Evolutionary conservation across 2,113 vertebrate species (phyloP).

Genomic region (Pseudorasbora parva): DNA sequence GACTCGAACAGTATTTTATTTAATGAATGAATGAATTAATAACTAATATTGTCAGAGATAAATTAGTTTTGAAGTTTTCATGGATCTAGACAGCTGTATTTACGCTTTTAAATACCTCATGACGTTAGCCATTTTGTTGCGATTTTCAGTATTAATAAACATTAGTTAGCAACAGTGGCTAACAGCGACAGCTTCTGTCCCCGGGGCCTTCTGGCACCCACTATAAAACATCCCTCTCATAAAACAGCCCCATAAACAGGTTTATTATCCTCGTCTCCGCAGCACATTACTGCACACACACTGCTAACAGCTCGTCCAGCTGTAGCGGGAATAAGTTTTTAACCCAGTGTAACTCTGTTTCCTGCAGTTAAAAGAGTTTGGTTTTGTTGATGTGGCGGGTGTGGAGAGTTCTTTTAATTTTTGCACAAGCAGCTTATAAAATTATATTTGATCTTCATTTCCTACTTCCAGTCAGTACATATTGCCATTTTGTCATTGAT

Average conservation of each 20-base stretch:
- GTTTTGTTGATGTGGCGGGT: background rate
- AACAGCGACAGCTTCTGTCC: slow-evolving; percentile 3
- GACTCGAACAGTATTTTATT: no score
- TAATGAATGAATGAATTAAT: no score
- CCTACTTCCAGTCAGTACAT: background rate
- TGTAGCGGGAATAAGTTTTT: slow-evolving; percentile 8
- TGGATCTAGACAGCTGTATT: background rate
- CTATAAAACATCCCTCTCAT: slow-evolving; percentile 44
- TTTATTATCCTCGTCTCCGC: slow-evolving; percentile 30
- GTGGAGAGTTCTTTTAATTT: background rate
- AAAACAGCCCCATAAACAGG: slow-evolving; percentile 44
- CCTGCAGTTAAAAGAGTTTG: background rate
- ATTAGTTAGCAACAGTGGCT: slow-evolving; percentile 32
- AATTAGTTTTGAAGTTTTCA: background rate
- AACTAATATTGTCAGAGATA: background rate
- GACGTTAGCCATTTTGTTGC: background rate
- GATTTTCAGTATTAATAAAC: slow-evolving; percentile 8
- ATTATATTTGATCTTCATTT: background rate
- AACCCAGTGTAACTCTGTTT: background rate
- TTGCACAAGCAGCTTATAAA: background rate
- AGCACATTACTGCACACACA: slow-evolving; percentile 10
- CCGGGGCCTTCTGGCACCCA: background rate
- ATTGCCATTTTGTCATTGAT: background rate
- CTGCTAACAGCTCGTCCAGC: slow-evolving; percentile 8
- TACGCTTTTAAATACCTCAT: background rate